Conservation (phyloP, 2,888 invertebrate genomes). For the Drosophila atroscutellata region DNA sequence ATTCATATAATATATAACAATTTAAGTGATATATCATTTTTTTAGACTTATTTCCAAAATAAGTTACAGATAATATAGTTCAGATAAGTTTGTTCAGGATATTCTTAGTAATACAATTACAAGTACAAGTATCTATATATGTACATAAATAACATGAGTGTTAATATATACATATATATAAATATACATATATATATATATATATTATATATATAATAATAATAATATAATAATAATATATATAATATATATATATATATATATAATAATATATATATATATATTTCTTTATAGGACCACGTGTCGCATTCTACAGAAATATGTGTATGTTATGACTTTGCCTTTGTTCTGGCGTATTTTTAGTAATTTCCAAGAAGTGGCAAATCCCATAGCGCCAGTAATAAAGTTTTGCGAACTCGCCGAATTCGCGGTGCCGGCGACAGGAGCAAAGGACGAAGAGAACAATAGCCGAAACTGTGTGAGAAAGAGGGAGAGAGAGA, state of each 20-base stretch:
- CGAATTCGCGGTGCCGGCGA: constrained; percentile 37
- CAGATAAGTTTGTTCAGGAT: not conserved
- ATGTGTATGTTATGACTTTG: constrained; percentile 57
- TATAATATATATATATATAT: too few species aligned
- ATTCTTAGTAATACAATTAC: constrained; percentile 16
- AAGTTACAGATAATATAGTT: not conserved
- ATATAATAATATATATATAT: too few species aligned
- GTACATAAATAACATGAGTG: not conserved
- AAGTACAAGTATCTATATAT: not conserved
- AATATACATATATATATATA: too few species aligned
- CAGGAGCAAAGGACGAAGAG: constrained; percentile 9
- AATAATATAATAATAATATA: too few species aligned
- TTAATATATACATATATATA: too few species aligned
- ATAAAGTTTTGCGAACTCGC: constrained; percentile 63
- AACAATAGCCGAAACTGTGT: constrained; percentile 14
- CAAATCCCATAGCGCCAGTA: constrained; percentile 75
- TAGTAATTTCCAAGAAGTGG: constrained; percentile 56
- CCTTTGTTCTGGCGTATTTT: constrained; percentile 65
- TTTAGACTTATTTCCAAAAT: constrained; percentile 1
- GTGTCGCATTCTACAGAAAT: constrained; percentile 9
- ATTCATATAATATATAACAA: not conserved
- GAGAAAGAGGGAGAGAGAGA: constrained; percentile 5
- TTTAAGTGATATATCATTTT: not conserved
- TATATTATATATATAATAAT: not conserved
- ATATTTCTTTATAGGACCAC: not conserved